These are phyloP conservation scores for Vanessa tameamea DNA, from an alignment of 1,140 invertebrate genomes.

Conservation along the genomic window DNA sequence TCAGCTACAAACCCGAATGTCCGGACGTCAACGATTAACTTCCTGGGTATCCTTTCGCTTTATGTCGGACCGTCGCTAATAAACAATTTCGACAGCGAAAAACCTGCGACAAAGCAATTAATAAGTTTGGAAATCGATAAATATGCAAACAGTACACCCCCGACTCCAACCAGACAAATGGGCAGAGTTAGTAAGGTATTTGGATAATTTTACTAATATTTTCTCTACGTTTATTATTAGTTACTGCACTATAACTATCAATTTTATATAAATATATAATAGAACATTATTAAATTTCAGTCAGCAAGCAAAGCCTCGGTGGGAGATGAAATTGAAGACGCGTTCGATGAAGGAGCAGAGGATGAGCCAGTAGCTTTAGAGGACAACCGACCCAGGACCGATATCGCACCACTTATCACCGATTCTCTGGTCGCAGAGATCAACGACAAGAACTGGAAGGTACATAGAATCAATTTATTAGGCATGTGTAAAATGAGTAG, in stretches of 20 bases:
- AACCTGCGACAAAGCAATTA: conserved; percentile 90
- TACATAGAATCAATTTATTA: conserved; percentile 24
- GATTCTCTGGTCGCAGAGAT: conserved; percentile 90
- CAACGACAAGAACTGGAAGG: conserved; percentile 97
- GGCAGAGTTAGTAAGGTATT: conserved; percentile 70
- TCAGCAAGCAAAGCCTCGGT: conserved; percentile 77
- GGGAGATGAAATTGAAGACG: conserved; percentile 80
- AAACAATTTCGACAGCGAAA: conserved; percentile 93
- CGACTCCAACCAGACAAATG: conserved; percentile 84
- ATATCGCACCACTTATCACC: conserved; percentile 93
- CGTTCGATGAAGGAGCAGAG: conserved; percentile 80
- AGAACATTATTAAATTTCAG: conserved; percentile 39
- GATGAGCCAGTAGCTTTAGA: conserved; percentile 77
- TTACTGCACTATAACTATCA: too few species aligned
- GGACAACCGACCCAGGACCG: conserved; percentile 88
- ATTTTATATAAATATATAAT: not conserved
- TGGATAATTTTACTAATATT: not conserved
- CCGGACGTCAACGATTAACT: conserved; percentile 86
- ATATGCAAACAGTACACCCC: conserved; percentile 85
- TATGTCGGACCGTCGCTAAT: conserved; percentile 90
- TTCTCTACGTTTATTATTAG: not conserved
- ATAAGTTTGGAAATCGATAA: conserved; percentile 95
- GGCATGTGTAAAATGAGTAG: not conserved
- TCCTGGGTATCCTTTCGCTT: conserved; percentile 87
- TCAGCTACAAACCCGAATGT: conserved; percentile 92